phyloP scores from a whole-genome alignment of 2,113 vertebrate species.

The Sturnira hondurensis region DNA sequence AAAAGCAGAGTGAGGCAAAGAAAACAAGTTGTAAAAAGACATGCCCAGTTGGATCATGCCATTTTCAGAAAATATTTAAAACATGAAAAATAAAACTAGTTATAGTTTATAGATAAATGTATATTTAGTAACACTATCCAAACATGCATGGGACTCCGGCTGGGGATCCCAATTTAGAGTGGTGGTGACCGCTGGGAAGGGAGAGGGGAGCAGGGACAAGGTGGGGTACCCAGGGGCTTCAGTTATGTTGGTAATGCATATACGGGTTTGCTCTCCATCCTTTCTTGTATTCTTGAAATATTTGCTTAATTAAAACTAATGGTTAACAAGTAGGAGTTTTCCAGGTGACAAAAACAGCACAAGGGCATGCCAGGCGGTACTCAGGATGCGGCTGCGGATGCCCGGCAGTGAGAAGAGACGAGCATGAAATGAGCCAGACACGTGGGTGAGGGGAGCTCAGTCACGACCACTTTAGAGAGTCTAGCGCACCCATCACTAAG shows the following conservation, averaged over 20 bases:
- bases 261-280: not conserved
- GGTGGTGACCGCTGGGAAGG: not conserved
- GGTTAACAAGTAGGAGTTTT: not conserved
- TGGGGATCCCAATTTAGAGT: not conserved
- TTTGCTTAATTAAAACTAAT: not conserved
- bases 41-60: not conserved
- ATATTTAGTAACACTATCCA: not conserved
- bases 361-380: not conserved
- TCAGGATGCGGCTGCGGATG: not conserved
- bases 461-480: no score
- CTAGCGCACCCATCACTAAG: not conserved
- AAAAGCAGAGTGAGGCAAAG: not conserved
- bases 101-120: not conserved
- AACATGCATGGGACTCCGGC: not conserved
- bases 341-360: not conserved
- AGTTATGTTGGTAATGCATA: not conserved
- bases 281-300: not conserved
- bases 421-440: not conserved
- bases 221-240: not conserved
- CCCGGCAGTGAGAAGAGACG: not conserved
- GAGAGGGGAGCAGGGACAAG: not conserved
- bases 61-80: not conserved
- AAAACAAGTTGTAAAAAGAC: not conserved
- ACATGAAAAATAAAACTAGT: not conserved
- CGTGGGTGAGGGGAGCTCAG: not conserved